phyloP scores from a whole-genome alignment of 2,113 vertebrate species.

The Hiodon tergisus region DNA sequence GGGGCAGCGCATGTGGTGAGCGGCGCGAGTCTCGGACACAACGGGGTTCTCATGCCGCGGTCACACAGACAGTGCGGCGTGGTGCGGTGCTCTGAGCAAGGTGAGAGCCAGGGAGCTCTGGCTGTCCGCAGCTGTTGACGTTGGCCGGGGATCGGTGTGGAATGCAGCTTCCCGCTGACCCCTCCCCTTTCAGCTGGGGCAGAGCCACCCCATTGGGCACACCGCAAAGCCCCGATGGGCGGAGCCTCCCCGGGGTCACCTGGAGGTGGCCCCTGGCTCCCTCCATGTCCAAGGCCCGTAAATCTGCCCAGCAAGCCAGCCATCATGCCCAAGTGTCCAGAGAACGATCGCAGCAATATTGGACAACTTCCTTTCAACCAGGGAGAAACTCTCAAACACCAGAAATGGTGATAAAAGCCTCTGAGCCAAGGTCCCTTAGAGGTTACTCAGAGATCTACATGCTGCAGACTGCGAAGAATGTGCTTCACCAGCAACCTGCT shows the following conservation, averaged over 20 bases:
- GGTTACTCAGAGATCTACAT: constrained; percentile 2
- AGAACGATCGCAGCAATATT: no score
- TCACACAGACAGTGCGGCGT: constrained; percentile 25
- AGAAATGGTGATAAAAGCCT: no score
- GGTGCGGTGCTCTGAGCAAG: constrained; percentile 21
- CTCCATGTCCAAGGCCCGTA: constrained; percentile 10
- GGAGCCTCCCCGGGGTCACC: constrained; percentile 27
- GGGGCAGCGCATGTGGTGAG: neutral
- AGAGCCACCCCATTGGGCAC: constrained; percentile 14
- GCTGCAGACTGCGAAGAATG: constrained; percentile 16
- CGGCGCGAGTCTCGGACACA: constrained; percentile 19
- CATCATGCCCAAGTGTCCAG: constrained; percentile 5
- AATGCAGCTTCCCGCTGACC: constrained; percentile 39
- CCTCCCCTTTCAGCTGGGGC: constrained; percentile 22
- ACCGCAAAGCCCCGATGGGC: constrained; percentile 23
- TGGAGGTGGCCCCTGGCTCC: constrained; percentile 31
- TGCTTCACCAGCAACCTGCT: neutral
- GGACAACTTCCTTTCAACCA: no score
- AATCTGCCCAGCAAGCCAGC: constrained; percentile 20
- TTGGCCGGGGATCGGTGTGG: constrained; percentile 36
- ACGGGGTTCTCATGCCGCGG: constrained; percentile 16
- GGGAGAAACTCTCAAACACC: no score
- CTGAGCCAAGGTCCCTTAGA: constrained; percentile 25
- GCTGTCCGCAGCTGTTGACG: constrained; percentile 38
- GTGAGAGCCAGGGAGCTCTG: constrained; percentile 1